Conservation (phyloP, 2,797 vertebrate species). For the Thripadectes ignobilis region DNA sequence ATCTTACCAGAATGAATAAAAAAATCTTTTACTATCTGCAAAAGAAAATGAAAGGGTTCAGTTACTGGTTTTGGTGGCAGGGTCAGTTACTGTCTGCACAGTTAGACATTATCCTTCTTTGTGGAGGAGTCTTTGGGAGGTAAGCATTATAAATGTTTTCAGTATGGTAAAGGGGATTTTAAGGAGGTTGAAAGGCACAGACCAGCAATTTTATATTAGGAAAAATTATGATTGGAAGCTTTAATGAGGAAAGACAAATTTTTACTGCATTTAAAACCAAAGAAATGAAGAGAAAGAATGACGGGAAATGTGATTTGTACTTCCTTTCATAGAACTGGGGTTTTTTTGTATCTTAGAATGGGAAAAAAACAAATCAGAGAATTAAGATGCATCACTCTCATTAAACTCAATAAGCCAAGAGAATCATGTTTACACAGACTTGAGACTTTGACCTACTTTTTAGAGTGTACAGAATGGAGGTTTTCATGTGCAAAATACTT, state of each 20-base stretch:
- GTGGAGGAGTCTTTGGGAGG: background rate
- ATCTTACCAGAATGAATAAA: background rate
- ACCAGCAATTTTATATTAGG: background rate
- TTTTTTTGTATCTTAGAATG: background rate
- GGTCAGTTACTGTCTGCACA: background rate
- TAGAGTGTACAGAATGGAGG: background rate
- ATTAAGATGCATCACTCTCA: background rate
- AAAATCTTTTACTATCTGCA: background rate
- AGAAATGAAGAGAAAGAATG: background rate
- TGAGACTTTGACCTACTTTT: slow-evolving; percentile 7
- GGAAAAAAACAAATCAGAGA: background rate
- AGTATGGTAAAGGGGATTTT: background rate
- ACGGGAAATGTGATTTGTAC: background rate
- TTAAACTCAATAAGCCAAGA: background rate
- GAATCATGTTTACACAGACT: background rate
- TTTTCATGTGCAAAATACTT: background rate
- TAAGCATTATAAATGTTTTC: background rate
- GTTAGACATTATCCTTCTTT: background rate
- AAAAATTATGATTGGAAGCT: background rate
- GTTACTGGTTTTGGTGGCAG: background rate
- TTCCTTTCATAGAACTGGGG: background rate
- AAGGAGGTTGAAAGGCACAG: background rate
- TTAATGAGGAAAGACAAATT: background rate
- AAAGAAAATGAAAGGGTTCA: background rate
- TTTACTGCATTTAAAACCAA: background rate